A percentile compares a stretch with the other conserved stretches of the same genome.
These are phyloP conservation scores for Hozukius guyotensis DNA, from an alignment of 2,797 vertebrate genomes.

Conservation along the genomic window DNA sequence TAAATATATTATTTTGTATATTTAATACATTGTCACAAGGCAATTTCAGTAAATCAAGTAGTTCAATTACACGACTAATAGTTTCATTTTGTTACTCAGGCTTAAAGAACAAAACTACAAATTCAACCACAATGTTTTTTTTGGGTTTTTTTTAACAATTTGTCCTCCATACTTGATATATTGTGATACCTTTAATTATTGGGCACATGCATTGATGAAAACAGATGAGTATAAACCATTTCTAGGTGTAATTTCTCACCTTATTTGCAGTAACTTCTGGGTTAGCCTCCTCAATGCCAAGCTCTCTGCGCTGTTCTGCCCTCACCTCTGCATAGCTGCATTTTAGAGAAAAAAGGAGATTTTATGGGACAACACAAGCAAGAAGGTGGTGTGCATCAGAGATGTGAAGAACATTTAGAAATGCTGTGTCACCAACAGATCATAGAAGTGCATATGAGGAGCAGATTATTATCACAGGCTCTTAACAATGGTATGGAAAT, in stretches of 20 bases:
- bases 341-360: background rate
- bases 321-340: conserved; percentile 87
- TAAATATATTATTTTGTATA: background rate
- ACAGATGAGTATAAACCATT: background rate
- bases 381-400: background rate
- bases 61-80: background rate
- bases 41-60: background rate
- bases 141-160: background rate
- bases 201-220: background rate
- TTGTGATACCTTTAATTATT: background rate
- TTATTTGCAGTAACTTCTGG: conserved; percentile 90
- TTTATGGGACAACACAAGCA: background rate
- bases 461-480: background rate
- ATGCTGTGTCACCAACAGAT: background rate
- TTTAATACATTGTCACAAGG: background rate
- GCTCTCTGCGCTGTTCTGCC: conserved; percentile 84
- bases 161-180: background rate
- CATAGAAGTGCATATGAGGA: background rate
- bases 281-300: conserved; percentile 89
- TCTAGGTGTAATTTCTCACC: conserved; percentile 75
- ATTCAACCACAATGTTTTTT: background rate
- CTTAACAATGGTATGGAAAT: background rate
- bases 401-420: background rate
- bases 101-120: background rate
- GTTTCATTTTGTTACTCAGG: background rate